Conservation (phyloP, 2,888 invertebrate genomes). For the Orchesellides sinensis region DNA sequence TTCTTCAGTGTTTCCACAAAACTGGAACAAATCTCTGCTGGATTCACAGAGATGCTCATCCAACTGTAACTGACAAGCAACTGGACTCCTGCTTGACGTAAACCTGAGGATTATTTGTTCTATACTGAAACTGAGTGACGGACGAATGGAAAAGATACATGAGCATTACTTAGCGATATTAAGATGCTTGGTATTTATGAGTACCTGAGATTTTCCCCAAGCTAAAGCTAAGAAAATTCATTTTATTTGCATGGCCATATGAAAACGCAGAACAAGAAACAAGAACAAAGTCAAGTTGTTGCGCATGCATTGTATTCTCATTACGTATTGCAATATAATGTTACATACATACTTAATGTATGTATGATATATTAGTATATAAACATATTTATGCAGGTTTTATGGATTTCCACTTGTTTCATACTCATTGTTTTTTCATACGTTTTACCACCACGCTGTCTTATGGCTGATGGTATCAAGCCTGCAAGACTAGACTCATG, state of each 20-base stretch:
- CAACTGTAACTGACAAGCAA: conserved; percentile 34
- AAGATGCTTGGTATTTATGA: neutral
- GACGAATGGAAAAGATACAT: neutral
- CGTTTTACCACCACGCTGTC: too few relatives aligned
- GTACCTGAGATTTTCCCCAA: neutral
- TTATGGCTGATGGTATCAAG: too few relatives aligned
- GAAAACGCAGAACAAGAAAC: too few relatives aligned
- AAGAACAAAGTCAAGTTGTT: too few relatives aligned
- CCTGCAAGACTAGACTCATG: too few relatives aligned
- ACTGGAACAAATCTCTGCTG: neutral
- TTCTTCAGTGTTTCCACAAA: neutral
- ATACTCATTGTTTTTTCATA: neutral
- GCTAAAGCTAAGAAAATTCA: neutral
- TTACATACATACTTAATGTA: neutral
- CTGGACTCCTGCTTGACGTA: conserved; percentile 25
- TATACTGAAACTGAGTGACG: neutral
- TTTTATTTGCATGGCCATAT: neutral
- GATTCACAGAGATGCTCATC: conserved; percentile 14
- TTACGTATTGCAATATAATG: too few relatives aligned
- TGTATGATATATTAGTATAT: neutral
- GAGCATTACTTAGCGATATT: neutral
- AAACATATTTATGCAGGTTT: neutral
- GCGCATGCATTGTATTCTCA: neutral
- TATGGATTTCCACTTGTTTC: neutral
- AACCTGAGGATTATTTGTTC: conserved; percentile 1